Conservation (phyloP, 1,140 invertebrate genomes). For the Mercenaria mercenaria region DNA sequence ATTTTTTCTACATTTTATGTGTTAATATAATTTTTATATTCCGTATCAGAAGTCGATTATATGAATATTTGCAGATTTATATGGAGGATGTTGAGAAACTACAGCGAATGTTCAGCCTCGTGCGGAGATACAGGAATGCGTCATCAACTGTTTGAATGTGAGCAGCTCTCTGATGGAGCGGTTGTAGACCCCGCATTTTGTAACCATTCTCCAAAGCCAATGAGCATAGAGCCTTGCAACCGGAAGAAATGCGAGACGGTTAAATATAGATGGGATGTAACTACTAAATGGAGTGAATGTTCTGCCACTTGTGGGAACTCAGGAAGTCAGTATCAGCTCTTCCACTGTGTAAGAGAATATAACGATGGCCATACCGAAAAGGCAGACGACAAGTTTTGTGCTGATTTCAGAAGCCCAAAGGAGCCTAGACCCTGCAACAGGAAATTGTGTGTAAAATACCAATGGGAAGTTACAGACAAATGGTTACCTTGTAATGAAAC, state of each 20-base stretch:
- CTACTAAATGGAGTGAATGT: slow-evolving; percentile 90
- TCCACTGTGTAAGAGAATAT: slow-evolving; percentile 88
- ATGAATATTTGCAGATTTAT: slow-evolving; percentile 54
- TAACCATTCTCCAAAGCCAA: neutral
- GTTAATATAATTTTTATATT: no score
- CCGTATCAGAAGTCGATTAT: no score
- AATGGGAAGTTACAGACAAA: slow-evolving; percentile 25
- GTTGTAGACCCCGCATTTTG: slow-evolving; percentile 21
- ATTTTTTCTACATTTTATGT: no score
- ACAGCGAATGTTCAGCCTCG: slow-evolving; percentile 89
- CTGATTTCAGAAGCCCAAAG: slow-evolving; percentile 29
- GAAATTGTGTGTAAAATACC: slow-evolving; percentile 25
- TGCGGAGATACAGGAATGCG: slow-evolving; percentile 89
- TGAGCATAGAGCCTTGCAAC: slow-evolving; percentile 47
- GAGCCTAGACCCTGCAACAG: slow-evolving; percentile 45
- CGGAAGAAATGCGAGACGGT: neutral
- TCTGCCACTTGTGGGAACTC: slow-evolving; percentile 88
- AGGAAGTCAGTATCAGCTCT: slow-evolving; percentile 88
- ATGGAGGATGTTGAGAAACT: slow-evolving; percentile 88
- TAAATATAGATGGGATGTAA: slow-evolving; percentile 86
- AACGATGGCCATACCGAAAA: neutral
- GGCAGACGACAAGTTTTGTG: slow-evolving; percentile 36
- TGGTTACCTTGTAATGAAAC: slow-evolving; percentile 49
- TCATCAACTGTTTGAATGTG: slow-evolving; percentile 89
- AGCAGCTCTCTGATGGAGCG: slow-evolving; percentile 74